Conservation (phyloP, 2,888 invertebrate species). For the Mellilla xanthometata region DNA sequence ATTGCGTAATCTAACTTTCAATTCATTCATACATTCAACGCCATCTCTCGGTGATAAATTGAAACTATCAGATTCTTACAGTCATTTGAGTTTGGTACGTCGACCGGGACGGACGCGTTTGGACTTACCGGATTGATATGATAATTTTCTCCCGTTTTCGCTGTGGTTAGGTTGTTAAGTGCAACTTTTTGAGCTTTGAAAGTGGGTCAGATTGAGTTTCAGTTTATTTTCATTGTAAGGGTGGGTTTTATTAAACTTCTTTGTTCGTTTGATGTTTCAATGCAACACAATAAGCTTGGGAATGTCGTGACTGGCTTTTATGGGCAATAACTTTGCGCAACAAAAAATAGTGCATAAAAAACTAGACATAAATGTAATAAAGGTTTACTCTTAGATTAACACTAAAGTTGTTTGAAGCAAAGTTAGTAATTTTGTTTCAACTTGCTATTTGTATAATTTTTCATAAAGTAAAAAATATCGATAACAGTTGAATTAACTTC, state of each 20-base stretch:
- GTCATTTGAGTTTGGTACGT: slow-evolving; percentile 61
- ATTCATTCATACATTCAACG: slow-evolving; percentile 82
- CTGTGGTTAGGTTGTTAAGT: slow-evolving; percentile 30
- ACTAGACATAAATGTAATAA: background rate
- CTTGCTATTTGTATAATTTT: no score
- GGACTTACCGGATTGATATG: slow-evolving; percentile 47
- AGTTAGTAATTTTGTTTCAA: no score
- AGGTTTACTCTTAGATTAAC: no score
- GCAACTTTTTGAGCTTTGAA: slow-evolving; percentile 15
- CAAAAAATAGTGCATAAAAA: background rate
- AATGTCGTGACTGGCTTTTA: background rate
- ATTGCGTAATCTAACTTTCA: slow-evolving; percentile 83
- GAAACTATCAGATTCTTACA: slow-evolving; percentile 71
- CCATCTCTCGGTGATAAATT: slow-evolving; percentile 81
- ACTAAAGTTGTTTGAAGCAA: no score
- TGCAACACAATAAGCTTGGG: background rate
- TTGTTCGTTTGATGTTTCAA: background rate
- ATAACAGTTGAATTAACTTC: no score
- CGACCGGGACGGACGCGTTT: slow-evolving; percentile 37
- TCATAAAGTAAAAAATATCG: no score
- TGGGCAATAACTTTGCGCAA: background rate
- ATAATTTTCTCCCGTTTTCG: slow-evolving; percentile 42
- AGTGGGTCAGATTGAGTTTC: slow-evolving; percentile 13
- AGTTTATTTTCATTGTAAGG: slow-evolving; percentile 2
- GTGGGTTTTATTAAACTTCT: background rate